A percentile compares a stretch with the other conserved stretches of the same genome.
phyloP scores from a whole-genome alignment of 2,888 invertebrate species.

The Maniola hyperantus region DNA sequence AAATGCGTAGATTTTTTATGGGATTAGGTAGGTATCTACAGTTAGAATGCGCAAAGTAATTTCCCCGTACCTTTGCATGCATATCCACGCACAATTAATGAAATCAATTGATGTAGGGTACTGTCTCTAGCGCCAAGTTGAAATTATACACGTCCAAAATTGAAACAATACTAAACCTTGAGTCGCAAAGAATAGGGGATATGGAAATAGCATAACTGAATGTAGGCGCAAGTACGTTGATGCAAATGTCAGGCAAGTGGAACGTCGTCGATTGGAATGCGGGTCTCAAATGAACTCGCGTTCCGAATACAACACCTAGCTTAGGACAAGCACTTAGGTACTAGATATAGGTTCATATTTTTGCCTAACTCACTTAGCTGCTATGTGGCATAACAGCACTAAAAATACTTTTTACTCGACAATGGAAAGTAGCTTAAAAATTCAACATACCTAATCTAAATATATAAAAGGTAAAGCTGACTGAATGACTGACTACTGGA shows the following conservation, averaged over 20 bases:
- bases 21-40: background rate
- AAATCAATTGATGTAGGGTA: slow-evolving; percentile 32
- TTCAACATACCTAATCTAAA: too few relatives aligned
- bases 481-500: too few relatives aligned
- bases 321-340: slow-evolving; percentile 10
- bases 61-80: slow-evolving; percentile 28
- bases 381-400: background rate
- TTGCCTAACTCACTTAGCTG: background rate
- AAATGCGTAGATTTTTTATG: background rate
- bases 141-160: slow-evolving; percentile 27
- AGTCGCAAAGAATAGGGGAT: slow-evolving; percentile 35
- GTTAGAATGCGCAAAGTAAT: background rate
- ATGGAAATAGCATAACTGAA: slow-evolving; percentile 42
- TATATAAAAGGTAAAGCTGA: too few relatives aligned
- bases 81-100: slow-evolving; percentile 40
- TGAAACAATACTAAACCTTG: slow-evolving; percentile 40
- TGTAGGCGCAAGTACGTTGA: slow-evolving; percentile 49
- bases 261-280: slow-evolving; percentile 63
- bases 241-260: slow-evolving; percentile 68
- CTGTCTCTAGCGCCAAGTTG: slow-evolving; percentile 27
- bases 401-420: background rate
- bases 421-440: too few relatives aligned
- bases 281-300: slow-evolving; percentile 53
- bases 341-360: slow-evolving; percentile 15
- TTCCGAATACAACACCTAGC: slow-evolving; percentile 50